phyloP scores from a whole-genome alignment of 2,888 invertebrate genomes.

The Philonicus albiceps region DNA sequence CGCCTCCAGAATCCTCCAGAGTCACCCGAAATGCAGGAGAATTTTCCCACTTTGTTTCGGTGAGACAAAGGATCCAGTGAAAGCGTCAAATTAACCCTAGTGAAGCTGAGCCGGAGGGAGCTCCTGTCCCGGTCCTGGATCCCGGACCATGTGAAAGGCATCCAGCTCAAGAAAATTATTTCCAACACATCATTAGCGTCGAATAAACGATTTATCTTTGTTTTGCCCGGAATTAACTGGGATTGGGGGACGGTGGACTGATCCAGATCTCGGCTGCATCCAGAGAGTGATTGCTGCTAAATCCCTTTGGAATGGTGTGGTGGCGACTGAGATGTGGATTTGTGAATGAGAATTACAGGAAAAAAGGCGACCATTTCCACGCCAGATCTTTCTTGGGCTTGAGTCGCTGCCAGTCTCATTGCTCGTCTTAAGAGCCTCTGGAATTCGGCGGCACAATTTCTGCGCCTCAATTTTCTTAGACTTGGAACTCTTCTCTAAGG shows the following conservation, averaged over 20 bases:
- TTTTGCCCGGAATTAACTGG: conserved; percentile 1
- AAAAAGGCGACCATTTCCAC: neutral
- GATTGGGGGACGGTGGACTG: neutral
- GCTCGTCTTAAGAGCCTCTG: neutral
- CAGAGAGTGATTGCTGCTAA: neutral
- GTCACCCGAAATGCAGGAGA: conserved; percentile 15
- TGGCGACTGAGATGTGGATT: neutral
- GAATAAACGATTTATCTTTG: conserved; percentile 38
- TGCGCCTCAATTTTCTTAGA: neutral
- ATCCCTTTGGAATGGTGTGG: neutral
- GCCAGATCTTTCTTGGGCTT: neutral
- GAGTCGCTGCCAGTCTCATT: neutral
- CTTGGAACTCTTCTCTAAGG: neutral
- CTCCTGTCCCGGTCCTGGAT: neutral
- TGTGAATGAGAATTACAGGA: neutral
- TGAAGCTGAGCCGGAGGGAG: conserved; percentile 1
- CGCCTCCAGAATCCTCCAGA: neutral
- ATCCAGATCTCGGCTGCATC: neutral
- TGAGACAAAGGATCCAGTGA: neutral
- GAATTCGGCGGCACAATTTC: neutral
- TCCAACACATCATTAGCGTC: conserved; percentile 45
- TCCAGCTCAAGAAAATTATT: conserved; percentile 40
- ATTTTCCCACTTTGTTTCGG: conserved; percentile 33
- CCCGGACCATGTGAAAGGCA: neutral
- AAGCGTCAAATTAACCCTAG: neutral